phyloP scores from a whole-genome alignment of 2,888 invertebrate genomes.

The Latrodectus hesperus region DNA sequence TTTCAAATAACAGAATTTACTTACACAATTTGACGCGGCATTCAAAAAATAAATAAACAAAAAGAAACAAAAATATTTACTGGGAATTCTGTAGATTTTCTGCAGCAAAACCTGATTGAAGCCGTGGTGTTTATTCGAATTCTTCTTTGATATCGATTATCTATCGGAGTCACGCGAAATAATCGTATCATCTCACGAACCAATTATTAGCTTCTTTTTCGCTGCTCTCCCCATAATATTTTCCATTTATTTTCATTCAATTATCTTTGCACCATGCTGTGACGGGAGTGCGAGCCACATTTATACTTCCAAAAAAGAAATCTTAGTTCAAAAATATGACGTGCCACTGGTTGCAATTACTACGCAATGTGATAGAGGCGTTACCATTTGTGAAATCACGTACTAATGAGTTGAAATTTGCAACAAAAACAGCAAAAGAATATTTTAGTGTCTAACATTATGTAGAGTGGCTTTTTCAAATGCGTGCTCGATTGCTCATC shows the following conservation, averaged over 20 bases:
- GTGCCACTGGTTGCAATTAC: slow-evolving; percentile 41
- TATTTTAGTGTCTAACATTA: no score
- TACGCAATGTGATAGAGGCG: slow-evolving; percentile 19
- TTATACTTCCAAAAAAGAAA: neutral
- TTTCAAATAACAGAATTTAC: neutral
- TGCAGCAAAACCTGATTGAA: slow-evolving; percentile 29
- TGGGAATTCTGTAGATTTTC: slow-evolving; percentile 4
- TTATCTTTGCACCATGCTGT: neutral
- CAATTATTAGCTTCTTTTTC: slow-evolving; percentile 39
- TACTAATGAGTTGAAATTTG: slow-evolving; percentile 26
- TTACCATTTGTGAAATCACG: slow-evolving; percentile 20
- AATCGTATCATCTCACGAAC: slow-evolving; percentile 59
- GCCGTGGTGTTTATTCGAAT: slow-evolving; percentile 23
- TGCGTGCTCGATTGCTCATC: neutral
- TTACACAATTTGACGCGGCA: slow-evolving; percentile 18
- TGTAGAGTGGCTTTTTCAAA: neutral
- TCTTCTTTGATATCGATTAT: slow-evolving; percentile 47
- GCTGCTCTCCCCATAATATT: neutral
- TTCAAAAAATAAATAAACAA: no score
- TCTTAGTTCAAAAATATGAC: slow-evolving; percentile 1
- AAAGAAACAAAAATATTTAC: neutral
- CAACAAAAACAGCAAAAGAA: neutral
- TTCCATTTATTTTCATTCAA: neutral
- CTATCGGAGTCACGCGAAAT: slow-evolving; percentile 44
- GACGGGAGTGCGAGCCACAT: neutral